Base-by-base conservation (phyloP, 2,113 vertebrate species). In the Tringa solitaria region DNA sequence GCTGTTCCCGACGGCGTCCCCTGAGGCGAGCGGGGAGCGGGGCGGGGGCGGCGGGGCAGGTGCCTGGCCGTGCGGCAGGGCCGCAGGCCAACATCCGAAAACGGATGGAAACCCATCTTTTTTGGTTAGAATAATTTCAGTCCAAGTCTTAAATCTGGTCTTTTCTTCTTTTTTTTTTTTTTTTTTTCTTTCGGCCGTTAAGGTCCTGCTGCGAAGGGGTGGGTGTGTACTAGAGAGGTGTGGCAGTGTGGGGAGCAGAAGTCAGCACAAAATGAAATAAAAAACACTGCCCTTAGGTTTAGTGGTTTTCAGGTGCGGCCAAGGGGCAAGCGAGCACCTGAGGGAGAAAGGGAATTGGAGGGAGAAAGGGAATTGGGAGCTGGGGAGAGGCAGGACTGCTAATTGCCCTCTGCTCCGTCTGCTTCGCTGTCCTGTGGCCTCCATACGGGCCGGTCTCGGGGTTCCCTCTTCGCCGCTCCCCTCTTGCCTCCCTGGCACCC, bases 141-240 rank as follows among this genome's bases (percentile, higher is more conserved):
- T 3, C 67, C 3, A 2, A 54, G 4, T 6, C 19, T n/a, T 43
- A 8, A 26, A 26, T 33, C 2, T 0, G 1, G 10, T 26, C 1
- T 39, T 12, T 33, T 33, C 33, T 53, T 14, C 16, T 16, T 28
- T 53, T 27, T 16, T 28, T 21, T 3, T 7, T 33, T 15, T 21
- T 10, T 2, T 0, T 0, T 41, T 41, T 41, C 41, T n/a, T n/a
- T n/a, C 43, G 7, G 16, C 20, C 20, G 9, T 53, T 61, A 4
- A 13, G 56, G 32, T 3, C 28, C 60, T 68, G 68, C 41, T 11
- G 30, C 1, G 3, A 20, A 23, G 1, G 1, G 74, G 30, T 17
- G 45, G 10, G 64, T n/a, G 17, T 37, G 60, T n/a, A 16, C 45
- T 4, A 46, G 77, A 17, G 2, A 56, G 26, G 20, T 24, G 64